Evolutionary conservation across 2,888 invertebrate genomes (phyloP), one percentile per base, ranked within the genome.

Genomic region (Cheilosia soror): DNA sequence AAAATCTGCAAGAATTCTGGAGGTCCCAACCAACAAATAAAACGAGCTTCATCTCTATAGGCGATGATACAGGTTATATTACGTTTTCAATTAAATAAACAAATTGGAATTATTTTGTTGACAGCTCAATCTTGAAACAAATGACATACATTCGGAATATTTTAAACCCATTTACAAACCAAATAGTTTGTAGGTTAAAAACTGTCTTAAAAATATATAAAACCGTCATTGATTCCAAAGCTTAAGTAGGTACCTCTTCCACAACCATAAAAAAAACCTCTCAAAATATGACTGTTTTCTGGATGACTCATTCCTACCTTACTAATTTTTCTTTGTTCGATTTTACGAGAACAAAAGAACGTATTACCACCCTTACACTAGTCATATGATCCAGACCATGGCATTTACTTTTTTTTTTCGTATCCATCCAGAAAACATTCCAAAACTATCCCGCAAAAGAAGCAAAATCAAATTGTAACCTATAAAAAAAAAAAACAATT

Each of bases 401-500:
- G 15, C 7, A 69, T 15, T 15, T 40, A 25, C 29, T 27, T 51
- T 47, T 47, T 47, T 15, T 20, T 15, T 20, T 25, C 29, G 27
- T 25, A 5, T 20, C 20, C 20, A 20, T 20, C 33, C 27, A 13
- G 25, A 62, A 69, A 60, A 66, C 42, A 68, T 72, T 68, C 78
- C 78, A 73, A 73, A 66, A 83, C 77, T 78, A 63, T 71, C 65
- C 58, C 47, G 33, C n/a, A 58, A 53, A 60, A 51, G 58, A 79
- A 65, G 51, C 27, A 58, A 79, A 72, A 72, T 42, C 31, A 25
- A 80, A 68, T 53, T 47, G 66, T 63, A 65, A 66, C 73, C 57
- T 55, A 37, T 37, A 58, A 13, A 31, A 58, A 13, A 31, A 58
- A 42, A 58, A 62, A 66, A 51, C 33, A 33, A 42, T 7, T 40